Conservation (phyloP, 2,113 vertebrate genomes). For the Charadrius vociferus region DNA sequence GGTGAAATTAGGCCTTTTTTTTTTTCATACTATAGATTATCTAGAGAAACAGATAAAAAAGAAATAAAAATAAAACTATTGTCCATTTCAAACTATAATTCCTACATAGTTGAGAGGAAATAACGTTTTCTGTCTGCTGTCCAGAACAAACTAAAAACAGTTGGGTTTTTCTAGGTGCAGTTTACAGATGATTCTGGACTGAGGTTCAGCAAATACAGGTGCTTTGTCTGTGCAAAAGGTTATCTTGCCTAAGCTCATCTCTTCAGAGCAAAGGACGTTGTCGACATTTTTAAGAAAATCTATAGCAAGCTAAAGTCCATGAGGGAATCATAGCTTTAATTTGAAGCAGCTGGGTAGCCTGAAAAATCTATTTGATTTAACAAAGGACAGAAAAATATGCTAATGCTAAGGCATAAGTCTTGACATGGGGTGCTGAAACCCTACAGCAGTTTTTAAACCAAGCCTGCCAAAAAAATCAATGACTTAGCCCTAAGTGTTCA, state of each 20-base stretch:
- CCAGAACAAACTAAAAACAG: background rate
- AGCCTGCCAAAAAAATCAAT: background rate
- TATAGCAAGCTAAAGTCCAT: background rate
- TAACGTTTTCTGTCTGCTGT: background rate
- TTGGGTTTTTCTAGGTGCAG: background rate
- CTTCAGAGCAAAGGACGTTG: background rate
- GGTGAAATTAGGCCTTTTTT: background rate
- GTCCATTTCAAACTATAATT: background rate
- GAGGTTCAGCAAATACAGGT: background rate
- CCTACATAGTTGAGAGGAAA: background rate
- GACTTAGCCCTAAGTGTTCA: background rate
- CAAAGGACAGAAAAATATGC: slow-evolving; percentile 22
- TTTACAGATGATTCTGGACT: background rate
- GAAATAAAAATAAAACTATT: background rate
- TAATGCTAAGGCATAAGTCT: background rate
- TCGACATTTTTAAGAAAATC: slow-evolving; percentile 30
- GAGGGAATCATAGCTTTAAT: background rate
- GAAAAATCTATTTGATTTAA: slow-evolving; percentile 6
- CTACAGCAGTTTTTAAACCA: background rate
- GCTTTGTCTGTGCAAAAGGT: background rate
- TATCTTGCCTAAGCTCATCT: background rate
- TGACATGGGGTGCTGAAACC: background rate
- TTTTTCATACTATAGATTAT: background rate
- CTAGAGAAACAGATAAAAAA: background rate
- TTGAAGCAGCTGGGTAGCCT: background rate